Evolutionary conservation across 2,797 vertebrate species (phyloP).

Genomic region (Fistularia tabacaria): DNA sequence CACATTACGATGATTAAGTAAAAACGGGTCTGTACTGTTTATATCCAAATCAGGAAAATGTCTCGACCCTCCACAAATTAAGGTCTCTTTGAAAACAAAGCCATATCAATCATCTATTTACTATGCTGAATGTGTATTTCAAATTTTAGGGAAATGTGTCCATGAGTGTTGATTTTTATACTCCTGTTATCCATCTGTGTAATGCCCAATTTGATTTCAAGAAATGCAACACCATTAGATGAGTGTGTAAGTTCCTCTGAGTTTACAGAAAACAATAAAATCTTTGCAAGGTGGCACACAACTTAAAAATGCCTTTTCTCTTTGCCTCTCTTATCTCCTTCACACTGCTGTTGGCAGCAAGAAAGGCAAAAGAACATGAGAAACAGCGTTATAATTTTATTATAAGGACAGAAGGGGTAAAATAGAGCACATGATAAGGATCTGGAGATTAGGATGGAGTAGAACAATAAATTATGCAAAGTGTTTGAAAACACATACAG

Average conservation of each 20-base stretch:
- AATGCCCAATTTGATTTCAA: conserved; percentile 51
- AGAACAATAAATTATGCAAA: conserved; percentile 81
- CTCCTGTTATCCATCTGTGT: conserved; percentile 49
- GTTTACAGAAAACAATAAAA: conserved; percentile 72
- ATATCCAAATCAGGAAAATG: conserved; percentile 22
- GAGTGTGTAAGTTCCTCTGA: conserved; percentile 47
- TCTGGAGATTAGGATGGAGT: conserved; percentile 75
- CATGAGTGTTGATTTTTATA: conserved; percentile 46
- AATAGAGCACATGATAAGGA: conserved; percentile 71
- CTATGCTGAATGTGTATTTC: too few relatives aligned
- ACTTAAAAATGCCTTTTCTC: conserved; percentile 66
- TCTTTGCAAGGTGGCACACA: conserved; percentile 70
- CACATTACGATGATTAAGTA: conserved; percentile 23
- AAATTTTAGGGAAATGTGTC: neutral
- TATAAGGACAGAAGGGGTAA: conserved; percentile 67
- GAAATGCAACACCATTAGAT: conserved; percentile 56
- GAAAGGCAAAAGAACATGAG: conserved; percentile 53
- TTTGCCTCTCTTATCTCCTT: conserved; percentile 71
- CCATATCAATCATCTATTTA: too few relatives aligned
- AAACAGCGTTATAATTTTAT: conserved; percentile 75
- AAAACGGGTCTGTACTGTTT: conserved; percentile 1
- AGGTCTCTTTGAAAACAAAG: too few relatives aligned
- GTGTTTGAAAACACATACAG: conserved; percentile 82
- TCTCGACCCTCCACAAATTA: conserved; percentile 9
- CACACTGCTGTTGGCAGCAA: conserved; percentile 70